Evolutionary conservation across 2,113 vertebrate genomes (phyloP).

Genomic region (Hipposideros armiger): DNA sequence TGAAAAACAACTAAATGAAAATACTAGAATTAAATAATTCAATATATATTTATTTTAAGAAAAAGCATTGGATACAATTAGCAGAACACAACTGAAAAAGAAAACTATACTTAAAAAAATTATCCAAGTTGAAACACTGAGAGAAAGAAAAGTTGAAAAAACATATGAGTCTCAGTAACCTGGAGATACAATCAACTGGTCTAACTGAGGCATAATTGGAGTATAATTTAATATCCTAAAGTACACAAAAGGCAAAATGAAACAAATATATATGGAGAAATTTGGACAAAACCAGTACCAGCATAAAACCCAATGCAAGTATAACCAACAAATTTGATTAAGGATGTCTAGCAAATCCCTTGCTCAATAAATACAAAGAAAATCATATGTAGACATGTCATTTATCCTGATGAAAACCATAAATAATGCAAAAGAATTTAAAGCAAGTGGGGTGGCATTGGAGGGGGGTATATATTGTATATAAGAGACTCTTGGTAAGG

Average conservation of each 20-base stretch:
- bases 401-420: not conserved
- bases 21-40: not conserved
- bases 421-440: not conserved
- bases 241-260: not conserved
- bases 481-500: not conserved
- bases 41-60: not conserved
- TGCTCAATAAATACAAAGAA: not conserved
- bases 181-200: not conserved
- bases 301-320: not conserved
- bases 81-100: not conserved
- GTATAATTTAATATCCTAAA: not conserved
- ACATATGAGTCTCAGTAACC: not conserved
- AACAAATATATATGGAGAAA: not conserved
- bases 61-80: not conserved
- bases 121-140: not conserved
- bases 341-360: accelerated
- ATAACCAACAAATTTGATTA: not conserved
- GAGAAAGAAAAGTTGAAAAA: not conserved
- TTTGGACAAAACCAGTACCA: not conserved
- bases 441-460: not conserved
- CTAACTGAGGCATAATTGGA: not conserved
- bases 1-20: not conserved
- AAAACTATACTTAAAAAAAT: not conserved
- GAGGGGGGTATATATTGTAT: not conserved
- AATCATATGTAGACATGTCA: accelerated